A percentile compares a stretch with the other conserved stretches of the same genome.
Evolutionary conservation across 2,888 invertebrate species (phyloP).

Genomic region (Leptinotarsa tumamoca): DNA sequence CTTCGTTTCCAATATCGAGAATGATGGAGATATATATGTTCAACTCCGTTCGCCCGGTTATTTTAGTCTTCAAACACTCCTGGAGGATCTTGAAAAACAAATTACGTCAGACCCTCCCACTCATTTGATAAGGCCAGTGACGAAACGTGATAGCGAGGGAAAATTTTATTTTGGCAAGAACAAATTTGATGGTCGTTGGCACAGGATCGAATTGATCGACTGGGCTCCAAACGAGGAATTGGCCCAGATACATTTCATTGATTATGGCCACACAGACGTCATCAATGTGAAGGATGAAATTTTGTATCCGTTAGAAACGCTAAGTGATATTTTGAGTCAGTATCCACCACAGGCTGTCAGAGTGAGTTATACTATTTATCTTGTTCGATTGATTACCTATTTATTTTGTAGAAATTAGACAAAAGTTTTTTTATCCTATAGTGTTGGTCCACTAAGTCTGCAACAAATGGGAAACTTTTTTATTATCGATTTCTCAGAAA

Average conservation of each 20-base stretch:
- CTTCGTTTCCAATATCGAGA: constrained; percentile 63
- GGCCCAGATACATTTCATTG: constrained; percentile 69
- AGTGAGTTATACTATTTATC: constrained; percentile 45
- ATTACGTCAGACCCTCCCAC: constrained; percentile 46
- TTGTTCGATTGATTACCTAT: too few species aligned
- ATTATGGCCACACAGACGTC: constrained; percentile 68
- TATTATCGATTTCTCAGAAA: too few species aligned
- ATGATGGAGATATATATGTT: constrained; percentile 65
- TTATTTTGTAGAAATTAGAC: too few species aligned
- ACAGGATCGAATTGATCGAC: constrained; percentile 65
- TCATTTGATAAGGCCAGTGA: constrained; percentile 42
- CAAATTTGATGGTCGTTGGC: constrained; percentile 61
- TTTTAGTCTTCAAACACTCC: constrained; percentile 56
- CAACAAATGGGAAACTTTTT: too few species aligned
- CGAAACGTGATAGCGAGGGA: constrained; percentile 61
- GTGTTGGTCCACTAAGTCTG: too few species aligned
- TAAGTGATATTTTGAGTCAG: constrained; percentile 62
- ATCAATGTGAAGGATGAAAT: constrained; percentile 61
- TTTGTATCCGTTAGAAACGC: constrained; percentile 67
- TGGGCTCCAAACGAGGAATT: constrained; percentile 62
- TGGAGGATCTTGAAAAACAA: constrained; percentile 56
- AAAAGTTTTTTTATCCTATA: too few species aligned
- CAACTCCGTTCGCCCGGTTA: constrained; percentile 63
- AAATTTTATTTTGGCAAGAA: constrained; percentile 68
- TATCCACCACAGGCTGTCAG: constrained; percentile 66